phyloP scores from a whole-genome alignment of 2,888 invertebrate genomes.

The Helleia helle region DNA sequence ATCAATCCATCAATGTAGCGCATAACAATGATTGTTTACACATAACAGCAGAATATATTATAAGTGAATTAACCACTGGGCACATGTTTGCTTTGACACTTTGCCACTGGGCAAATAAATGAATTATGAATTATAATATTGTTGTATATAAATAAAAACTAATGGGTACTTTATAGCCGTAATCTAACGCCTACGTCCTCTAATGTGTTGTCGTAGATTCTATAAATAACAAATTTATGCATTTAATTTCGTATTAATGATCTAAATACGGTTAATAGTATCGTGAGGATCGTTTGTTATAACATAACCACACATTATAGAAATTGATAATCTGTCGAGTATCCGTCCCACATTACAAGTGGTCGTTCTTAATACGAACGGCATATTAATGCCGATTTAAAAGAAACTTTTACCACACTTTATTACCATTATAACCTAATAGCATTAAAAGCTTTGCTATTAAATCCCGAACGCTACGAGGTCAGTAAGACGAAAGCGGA shows the following conservation, averaged over 20 bases:
- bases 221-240: background rate
- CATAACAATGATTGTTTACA: too few species aligned
- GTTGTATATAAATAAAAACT: too few species aligned
- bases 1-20: too few species aligned
- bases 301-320: background rate
- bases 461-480: slow-evolving; percentile 2
- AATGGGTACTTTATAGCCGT: too few species aligned
- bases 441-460: slow-evolving; percentile 7
- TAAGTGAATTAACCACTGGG: too few species aligned
- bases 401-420: background rate
- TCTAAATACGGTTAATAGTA: slow-evolving; percentile 2
- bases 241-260: background rate
- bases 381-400: background rate
- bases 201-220: background rate
- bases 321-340: slow-evolving; percentile 2
- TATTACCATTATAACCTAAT: slow-evolving; percentile 4
- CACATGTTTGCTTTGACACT: too few species aligned
- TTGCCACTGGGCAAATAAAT: too few species aligned
- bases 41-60: too few species aligned
- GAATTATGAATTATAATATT: too few species aligned
- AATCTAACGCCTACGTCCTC: background rate
- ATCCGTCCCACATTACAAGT: slow-evolving; percentile 3
- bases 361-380: background rate
- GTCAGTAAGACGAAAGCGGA: slow-evolving; percentile 4
- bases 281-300: background rate